Conservation (phyloP, 2,888 invertebrate species). For the Spilarctia lutea region DNA sequence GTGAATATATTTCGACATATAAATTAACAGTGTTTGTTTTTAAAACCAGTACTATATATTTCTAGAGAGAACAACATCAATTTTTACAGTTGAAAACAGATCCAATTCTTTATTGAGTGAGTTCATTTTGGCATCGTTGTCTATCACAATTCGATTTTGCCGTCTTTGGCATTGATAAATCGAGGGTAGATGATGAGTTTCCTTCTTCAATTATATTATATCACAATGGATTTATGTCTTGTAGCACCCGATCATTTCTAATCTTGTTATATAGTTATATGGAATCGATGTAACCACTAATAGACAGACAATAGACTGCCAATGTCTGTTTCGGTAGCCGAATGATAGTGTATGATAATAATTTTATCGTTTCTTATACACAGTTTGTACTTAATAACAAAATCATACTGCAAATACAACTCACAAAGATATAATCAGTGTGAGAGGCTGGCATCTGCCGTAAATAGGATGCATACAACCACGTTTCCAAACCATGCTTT, state of each 20-base stretch:
- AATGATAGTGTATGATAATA: too few species aligned
- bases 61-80: neutral
- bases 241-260: neutral
- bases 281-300: neutral
- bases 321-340: too few species aligned
- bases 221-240: neutral
- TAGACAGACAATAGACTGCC: neutral
- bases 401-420: too few species aligned
- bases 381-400: too few species aligned
- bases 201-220: neutral
- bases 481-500: neutral
- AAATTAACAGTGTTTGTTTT: neutral
- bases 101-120: slow-evolving; percentile 6
- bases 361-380: too few species aligned
- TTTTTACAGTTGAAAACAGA: slow-evolving; percentile 27
- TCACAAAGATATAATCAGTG: too few species aligned
- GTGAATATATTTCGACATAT: neutral
- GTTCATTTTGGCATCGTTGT: neutral
- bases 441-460: too few species aligned
- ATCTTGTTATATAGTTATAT: neutral
- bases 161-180: slow-evolving; percentile 4
- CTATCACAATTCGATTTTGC: neutral
- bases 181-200: slow-evolving; percentile 1
- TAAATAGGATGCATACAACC: neutral
- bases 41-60: neutral